Evolutionary conservation across 2,113 vertebrate genomes (phyloP), one percentile per base, ranked within the genome.

Genomic region (Marcusenius ussheri): DNA sequence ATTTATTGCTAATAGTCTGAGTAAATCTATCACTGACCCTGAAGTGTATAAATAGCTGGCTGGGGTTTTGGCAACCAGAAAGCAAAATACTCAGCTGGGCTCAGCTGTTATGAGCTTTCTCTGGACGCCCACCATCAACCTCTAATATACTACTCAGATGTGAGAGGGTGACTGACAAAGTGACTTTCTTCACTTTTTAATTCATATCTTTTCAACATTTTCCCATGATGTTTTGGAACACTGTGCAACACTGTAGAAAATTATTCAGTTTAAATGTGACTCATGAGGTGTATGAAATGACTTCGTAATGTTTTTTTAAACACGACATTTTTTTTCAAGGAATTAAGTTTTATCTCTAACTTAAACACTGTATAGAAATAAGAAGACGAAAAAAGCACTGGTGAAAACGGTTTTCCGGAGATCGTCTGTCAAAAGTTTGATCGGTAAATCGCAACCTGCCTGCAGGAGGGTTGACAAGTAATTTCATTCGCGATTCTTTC

Each of bases 41-140:
- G 80, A 27, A 35, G 77, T 85, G 49, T 84, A 89, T 62, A 89
- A 89, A 89, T 89, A 89, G 89, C 89, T 51, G 51, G 89, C 39
- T 24, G 8, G 89, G 80, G 80, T 83, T 83, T 21, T 89, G 89
- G 89, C 9, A 50, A 42, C n/a, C 21, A 83, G 89, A 56, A 56
- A 5, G 49, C 35, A 84, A 62, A 13, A 58, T 83, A 51, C 89
- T 89, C 89, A 58, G 89, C 77, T 58, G 50, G 70, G 47, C 88
- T 89, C 88, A 89, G 88, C 88, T 89, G 88, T 89, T 77, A 35
- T 39, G 77, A 74, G 80, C 70, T 89, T 74, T 80, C 88, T 21
- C 47, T 50, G 70, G 51, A 83, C 88, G 24, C 70, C 74, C 74
- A 89, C 88, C 88, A 83, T 83, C 83, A 49, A 86, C 83, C 21